Conservation (phyloP, 2,113 vertebrate genomes). For the Atlantisia rogersi region DNA sequence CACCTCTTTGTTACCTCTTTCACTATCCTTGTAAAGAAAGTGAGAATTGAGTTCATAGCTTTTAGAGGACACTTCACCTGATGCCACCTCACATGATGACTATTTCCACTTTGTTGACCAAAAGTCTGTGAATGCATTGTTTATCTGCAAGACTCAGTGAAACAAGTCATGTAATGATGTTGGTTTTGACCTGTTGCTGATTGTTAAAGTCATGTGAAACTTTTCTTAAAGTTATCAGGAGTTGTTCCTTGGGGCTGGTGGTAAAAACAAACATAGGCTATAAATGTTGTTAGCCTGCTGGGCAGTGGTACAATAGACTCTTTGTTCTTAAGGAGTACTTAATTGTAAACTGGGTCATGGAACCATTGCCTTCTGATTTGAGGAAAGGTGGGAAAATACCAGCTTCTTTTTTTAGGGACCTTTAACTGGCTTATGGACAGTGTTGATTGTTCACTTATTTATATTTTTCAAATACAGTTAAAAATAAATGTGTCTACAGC, state of each 20-base stretch:
- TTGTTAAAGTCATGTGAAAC: neutral
- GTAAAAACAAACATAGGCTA: constrained; percentile 48
- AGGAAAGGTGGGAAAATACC: constrained; percentile 12
- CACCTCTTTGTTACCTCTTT: neutral
- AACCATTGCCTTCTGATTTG: constrained; percentile 34
- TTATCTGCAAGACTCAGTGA: neutral
- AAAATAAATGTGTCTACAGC: neutral
- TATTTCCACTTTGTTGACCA: neutral
- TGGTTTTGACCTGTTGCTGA: neutral
- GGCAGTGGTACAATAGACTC: constrained; percentile 14
- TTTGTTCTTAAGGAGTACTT: constrained; percentile 29
- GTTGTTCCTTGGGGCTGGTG: neutral
- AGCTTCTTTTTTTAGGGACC: neutral
- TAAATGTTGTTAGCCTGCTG: constrained; percentile 29
- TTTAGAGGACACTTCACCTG: neutral
- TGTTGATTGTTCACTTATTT: neutral
- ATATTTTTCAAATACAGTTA: neutral
- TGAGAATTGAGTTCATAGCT: neutral
- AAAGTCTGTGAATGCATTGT: neutral
- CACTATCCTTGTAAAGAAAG: neutral
- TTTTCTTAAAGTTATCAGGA: neutral
- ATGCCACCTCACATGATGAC: neutral
- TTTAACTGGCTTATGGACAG: neutral
- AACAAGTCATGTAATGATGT: neutral
- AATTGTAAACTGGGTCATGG: constrained; percentile 47